phyloP scores from a whole-genome alignment of 2,797 vertebrate species.

The Aulostomus chinensis region DNA sequence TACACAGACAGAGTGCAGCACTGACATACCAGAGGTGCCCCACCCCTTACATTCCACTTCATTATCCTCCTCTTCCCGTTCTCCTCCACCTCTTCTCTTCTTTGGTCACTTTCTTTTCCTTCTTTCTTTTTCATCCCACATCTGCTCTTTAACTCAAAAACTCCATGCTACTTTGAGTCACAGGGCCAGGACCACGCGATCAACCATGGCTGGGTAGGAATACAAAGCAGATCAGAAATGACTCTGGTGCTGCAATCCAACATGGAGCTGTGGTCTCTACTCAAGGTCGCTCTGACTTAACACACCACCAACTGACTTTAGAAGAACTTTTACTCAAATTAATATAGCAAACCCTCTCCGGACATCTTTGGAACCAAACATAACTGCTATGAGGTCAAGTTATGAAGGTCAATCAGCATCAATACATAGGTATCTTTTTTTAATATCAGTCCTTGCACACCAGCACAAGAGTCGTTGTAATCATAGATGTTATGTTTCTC shows the following conservation, averaged over 20 bases:
- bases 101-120: slow-evolving; percentile 14
- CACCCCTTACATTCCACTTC: slow-evolving; percentile 80
- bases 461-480: no score
- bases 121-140: slow-evolving; percentile 15
- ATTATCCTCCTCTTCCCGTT: slow-evolving; percentile 65
- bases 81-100: slow-evolving; percentile 45
- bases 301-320: background rate
- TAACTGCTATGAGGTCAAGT: background rate
- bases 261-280: slow-evolving; percentile 23
- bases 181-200: slow-evolving; percentile 7
- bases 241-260: slow-evolving; percentile 7
- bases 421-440: no score
- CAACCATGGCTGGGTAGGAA: slow-evolving; percentile 11
- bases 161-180: no score
- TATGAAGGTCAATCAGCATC: no score
- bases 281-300: slow-evolving; percentile 52
- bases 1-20: slow-evolving; percentile 32
- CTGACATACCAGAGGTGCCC: slow-evolving; percentile 79
- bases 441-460: no score
- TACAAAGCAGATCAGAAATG: slow-evolving; percentile 18
- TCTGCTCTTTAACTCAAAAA: background rate
- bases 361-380: background rate
- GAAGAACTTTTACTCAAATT: no score
- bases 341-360: background rate
- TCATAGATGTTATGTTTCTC: no score